phyloP scores from a whole-genome alignment of 2,113 vertebrate species.

The Nothocercus nigrocapillus region DNA sequence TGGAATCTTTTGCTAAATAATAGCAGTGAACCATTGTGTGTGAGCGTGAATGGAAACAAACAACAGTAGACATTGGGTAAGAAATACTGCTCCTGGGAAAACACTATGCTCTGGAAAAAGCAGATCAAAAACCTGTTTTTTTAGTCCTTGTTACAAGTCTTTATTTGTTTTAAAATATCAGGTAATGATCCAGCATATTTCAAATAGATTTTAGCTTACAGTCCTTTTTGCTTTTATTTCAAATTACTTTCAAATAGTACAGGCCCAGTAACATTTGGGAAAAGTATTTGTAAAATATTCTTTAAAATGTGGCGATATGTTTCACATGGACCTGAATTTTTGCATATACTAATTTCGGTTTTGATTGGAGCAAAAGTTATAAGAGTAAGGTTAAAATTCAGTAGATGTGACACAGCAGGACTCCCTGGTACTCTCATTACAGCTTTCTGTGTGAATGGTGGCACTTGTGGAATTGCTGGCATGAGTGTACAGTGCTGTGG shows the following conservation, averaged over 20 bases:
- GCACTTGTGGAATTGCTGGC: fast-evolving
- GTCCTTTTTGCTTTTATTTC: background rate
- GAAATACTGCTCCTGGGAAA: background rate
- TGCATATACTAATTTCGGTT: background rate
- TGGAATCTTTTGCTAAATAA: conserved; percentile 35
- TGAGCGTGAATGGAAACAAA: conserved; percentile 33
- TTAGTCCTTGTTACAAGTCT: background rate
- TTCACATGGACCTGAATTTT: fast-evolving
- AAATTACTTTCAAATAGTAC: background rate
- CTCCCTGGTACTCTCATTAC: background rate
- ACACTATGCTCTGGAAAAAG: background rate
- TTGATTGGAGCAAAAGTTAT: background rate
- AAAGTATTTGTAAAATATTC: background rate
- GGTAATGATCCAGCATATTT: background rate
- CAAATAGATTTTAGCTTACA: background rate
- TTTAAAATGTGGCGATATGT: background rate
- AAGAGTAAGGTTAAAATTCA: background rate
- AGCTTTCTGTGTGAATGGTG: background rate
- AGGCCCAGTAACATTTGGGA: background rate
- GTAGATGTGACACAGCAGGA: background rate
- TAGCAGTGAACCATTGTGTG: background rate
- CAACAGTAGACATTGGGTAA: background rate
- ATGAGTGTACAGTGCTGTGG: background rate
- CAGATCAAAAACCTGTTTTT: conserved; percentile 22
- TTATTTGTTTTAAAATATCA: conserved; percentile 5